Evolutionary conservation across 37 sponge, comb jelly and placozoan species (phyloP).

Genomic region (Bolinopsis microptera): DNA sequence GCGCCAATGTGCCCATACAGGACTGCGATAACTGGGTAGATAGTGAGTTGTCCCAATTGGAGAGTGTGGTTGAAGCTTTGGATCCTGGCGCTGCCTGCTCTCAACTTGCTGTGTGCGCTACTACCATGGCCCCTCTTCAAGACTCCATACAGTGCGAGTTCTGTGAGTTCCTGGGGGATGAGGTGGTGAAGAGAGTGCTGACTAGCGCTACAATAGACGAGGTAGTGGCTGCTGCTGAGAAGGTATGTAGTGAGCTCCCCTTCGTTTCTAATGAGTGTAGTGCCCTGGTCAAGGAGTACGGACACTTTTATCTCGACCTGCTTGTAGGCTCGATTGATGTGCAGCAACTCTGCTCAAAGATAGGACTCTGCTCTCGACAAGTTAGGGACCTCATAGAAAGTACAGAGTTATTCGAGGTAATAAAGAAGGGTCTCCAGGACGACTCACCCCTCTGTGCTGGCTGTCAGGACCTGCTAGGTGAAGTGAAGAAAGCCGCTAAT

Average conservation of each 20-base stretch:
- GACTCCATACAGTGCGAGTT: not conserved
- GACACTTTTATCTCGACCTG: not conserved
- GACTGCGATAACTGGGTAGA: conserved; percentile 29
- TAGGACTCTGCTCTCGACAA: conserved; percentile 24
- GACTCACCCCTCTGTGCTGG: not conserved
- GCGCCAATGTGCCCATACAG: conserved; percentile 17
- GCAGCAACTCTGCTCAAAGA: not conserved
- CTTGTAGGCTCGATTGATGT: not conserved
- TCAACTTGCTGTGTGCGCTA: not conserved
- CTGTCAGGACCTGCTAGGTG: conserved; percentile 6
- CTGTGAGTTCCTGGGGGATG: conserved; percentile 61
- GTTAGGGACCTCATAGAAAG: not conserved
- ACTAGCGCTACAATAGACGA: not conserved
- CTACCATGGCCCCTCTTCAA: not conserved
- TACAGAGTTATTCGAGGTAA: not conserved
- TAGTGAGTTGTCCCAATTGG: not conserved
- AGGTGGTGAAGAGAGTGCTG: not conserved
- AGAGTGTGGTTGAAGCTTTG: not conserved
- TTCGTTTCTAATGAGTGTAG: not conserved
- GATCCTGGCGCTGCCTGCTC: not conserved
- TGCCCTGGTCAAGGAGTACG: conserved; percentile 21
- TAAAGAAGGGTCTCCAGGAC: not conserved
- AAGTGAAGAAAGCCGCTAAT: conserved; percentile 25
- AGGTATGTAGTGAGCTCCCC: not conserved
- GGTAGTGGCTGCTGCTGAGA: not conserved